phyloP scores from a whole-genome alignment of 1,140 invertebrate genomes.

The Philaenus spumarius region DNA sequence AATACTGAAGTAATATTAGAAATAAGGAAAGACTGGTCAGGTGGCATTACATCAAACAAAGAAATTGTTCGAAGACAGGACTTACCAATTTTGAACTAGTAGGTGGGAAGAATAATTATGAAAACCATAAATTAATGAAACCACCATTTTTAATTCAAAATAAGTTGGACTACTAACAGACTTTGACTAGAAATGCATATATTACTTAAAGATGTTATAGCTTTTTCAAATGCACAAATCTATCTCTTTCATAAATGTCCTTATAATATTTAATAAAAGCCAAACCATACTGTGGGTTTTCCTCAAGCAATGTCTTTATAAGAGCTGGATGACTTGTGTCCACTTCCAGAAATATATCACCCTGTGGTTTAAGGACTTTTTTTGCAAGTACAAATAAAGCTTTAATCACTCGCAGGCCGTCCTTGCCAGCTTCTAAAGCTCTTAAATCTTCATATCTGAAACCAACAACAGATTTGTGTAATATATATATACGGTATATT shows the following conservation, averaged over 20 bases:
- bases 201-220: background rate
- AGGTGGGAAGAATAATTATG: too few relatives aligned
- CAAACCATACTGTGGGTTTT: slow-evolving; percentile 40
- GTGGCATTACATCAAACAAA: too few relatives aligned
- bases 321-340: slow-evolving; percentile 48
- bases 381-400: slow-evolving; percentile 47
- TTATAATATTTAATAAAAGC: slow-evolving; percentile 43
- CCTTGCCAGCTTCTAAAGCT: slow-evolving; percentile 53
- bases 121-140: too few relatives aligned
- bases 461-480: too few relatives aligned
- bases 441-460: slow-evolving; percentile 57
- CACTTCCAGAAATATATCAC: slow-evolving; percentile 51
- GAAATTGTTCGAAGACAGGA: too few relatives aligned
- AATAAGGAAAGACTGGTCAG: too few relatives aligned
- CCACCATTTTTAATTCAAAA: too few relatives aligned
- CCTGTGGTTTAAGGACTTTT: slow-evolving; percentile 40
- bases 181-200: too few relatives aligned
- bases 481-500: too few relatives aligned
- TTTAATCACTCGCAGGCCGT: slow-evolving; percentile 51
- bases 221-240: slow-evolving; percentile 51
- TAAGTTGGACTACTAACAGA: too few relatives aligned
- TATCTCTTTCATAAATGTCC: slow-evolving; percentile 50
- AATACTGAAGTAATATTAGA: too few relatives aligned
- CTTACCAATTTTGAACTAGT: too few relatives aligned
- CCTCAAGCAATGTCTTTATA: slow-evolving; percentile 42